These are phyloP conservation scores for Hiodon alosoides DNA, from an alignment of 2,113 vertebrate genomes.

Conservation along the genomic window DNA sequence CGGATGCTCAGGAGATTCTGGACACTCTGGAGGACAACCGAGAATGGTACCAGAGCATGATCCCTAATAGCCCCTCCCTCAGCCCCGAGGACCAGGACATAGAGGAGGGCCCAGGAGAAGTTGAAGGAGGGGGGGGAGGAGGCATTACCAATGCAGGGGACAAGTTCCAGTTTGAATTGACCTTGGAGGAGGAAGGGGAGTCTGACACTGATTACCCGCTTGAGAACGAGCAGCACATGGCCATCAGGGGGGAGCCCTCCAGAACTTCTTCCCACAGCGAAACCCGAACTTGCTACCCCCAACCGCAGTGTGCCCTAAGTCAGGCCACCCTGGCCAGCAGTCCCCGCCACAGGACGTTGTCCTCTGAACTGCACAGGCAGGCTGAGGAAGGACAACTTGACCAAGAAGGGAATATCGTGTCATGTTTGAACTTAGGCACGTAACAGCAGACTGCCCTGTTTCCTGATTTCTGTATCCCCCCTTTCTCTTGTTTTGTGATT, in stretches of 20 bases:
- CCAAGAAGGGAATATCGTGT: conserved; percentile 35
- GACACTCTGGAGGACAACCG: conserved; percentile 88
- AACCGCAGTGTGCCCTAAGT: conserved; percentile 27
- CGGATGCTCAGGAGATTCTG: conserved; percentile 83
- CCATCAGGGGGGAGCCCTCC: conserved; percentile 23
- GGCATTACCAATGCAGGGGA: conserved; percentile 41
- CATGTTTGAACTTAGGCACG: conserved; percentile 51
- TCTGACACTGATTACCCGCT: conserved; percentile 62
- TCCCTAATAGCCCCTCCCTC: conserved; percentile 73
- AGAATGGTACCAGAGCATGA: conserved; percentile 92
- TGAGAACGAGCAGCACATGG: conserved; percentile 55
- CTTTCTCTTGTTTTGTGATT: conserved; percentile 15
- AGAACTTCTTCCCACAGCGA: conserved; percentile 33
- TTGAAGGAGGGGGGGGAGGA: conserved; percentile 46
- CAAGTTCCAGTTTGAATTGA: conserved; percentile 79
- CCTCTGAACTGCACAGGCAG: conserved; percentile 39
- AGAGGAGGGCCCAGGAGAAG: conserved; percentile 24
- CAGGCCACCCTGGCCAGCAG: conserved; percentile 15
- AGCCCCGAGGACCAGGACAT: conserved; percentile 27
- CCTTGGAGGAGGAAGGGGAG: conserved; percentile 72
- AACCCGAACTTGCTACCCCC: conserved; percentile 23
- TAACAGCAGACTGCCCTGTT: conserved; percentile 43
- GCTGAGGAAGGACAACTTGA: conserved; percentile 48
- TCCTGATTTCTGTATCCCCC: conserved; percentile 40
- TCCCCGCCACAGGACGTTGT: conserved; percentile 48